These are phyloP conservation scores for Hippoglossus hippoglossus DNA, from an alignment of 2,797 vertebrate species.

Conservation along the genomic window DNA sequence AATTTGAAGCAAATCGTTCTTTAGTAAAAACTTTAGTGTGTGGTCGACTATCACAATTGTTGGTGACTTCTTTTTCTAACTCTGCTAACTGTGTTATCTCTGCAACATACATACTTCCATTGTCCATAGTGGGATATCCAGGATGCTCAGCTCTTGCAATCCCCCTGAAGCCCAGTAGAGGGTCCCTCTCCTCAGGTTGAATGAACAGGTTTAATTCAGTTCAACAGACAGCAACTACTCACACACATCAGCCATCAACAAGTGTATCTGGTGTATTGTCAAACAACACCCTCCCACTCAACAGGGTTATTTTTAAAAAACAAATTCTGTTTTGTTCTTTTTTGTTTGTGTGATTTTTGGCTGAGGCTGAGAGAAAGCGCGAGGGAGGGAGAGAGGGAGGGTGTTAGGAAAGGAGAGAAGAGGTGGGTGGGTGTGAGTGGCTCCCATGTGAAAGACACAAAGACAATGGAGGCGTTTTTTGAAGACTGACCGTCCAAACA, in stretches of 20 bases:
- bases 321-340: constrained; percentile 19
- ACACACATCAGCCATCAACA: constrained; percentile 21
- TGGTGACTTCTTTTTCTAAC: background rate
- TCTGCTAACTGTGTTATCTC: background rate
- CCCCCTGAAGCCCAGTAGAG: constrained; percentile 66
- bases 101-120: background rate
- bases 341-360: constrained; percentile 34
- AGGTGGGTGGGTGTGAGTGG: constrained; percentile 39
- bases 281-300: constrained; percentile 46
- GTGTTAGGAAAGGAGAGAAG: constrained; percentile 23
- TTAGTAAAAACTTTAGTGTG: background rate
- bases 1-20: too few species aligned
- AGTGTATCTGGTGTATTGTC: constrained; percentile 28
- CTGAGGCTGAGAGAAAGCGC: constrained; percentile 20
- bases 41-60: background rate
- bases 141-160: constrained; percentile 33
- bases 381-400: background rate
- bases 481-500: constrained; percentile 36
- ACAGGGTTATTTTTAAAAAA: constrained; percentile 29
- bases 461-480: constrained; percentile 65
- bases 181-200: constrained; percentile 56
- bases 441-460: constrained; percentile 58
- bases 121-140: background rate
- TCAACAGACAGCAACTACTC: constrained; percentile 22
- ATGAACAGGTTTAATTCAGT: constrained; percentile 4